These are phyloP conservation scores for Caracal caracal DNA, from an alignment of 2,113 vertebrate genomes.

Conservation along the genomic window DNA sequence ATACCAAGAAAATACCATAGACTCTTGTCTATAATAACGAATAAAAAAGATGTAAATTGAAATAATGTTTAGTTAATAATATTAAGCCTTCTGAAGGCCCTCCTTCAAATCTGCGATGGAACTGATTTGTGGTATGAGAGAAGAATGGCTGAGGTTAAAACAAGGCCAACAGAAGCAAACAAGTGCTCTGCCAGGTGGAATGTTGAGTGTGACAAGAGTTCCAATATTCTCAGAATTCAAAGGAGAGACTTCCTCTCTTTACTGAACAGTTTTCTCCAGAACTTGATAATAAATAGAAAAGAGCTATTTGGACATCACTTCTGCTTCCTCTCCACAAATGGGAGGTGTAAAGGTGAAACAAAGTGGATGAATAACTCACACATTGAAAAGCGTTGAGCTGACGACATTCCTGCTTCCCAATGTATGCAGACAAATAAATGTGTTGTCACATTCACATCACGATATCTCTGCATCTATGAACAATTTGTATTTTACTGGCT, in stretches of 20 bases:
- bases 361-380: slow-evolving; percentile 15
- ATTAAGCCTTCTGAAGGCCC: not conserved
- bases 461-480: not conserved
- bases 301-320: not conserved
- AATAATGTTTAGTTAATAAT: not conserved
- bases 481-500: not conserved
- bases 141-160: not conserved
- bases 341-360: slow-evolving; percentile 33
- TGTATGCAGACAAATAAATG: not conserved
- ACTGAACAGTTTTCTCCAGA: not conserved
- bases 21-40: not conserved
- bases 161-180: not conserved
- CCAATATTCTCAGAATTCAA: not conserved
- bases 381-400: not conserved
- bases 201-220: not conserved
- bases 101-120: not conserved
- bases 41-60: not conserved
- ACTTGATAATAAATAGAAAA: slow-evolving; percentile 32
- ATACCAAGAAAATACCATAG: not conserved
- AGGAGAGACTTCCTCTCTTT: not conserved
- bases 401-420: not conserved
- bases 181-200: not conserved
- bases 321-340: not conserved
- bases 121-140: not conserved
- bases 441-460: not conserved